Evolutionary conservation across 2,888 invertebrate genomes (phyloP).

Genomic region (Aleiodes alternator): DNA sequence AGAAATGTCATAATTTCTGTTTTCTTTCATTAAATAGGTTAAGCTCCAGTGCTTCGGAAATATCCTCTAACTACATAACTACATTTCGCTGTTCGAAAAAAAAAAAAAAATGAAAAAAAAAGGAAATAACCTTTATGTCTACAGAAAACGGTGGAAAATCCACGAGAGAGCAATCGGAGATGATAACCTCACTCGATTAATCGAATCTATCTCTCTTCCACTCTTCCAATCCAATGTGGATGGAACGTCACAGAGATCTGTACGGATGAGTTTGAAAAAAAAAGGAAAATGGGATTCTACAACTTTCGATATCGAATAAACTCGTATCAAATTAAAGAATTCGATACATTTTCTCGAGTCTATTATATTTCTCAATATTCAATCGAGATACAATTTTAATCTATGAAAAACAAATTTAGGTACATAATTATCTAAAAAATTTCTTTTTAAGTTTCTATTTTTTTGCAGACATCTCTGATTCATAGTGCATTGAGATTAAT

Average conservation of each 20-base stretch:
- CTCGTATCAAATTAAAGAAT: background rate
- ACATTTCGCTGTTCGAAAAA: background rate
- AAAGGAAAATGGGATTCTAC: background rate
- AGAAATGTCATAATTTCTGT: background rate
- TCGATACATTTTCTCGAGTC: no score
- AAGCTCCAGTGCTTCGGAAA: background rate
- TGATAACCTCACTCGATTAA: conserved; percentile 33
- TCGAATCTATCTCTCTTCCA: conserved; percentile 27
- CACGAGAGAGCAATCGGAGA: conserved; percentile 13
- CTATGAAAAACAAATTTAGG: no score
- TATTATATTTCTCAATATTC: no score
- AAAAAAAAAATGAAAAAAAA: background rate
- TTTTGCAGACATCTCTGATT: no score
- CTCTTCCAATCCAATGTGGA: background rate
- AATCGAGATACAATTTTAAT: no score
- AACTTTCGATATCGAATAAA: background rate
- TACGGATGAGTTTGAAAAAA: conserved; percentile 7
- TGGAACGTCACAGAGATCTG: conserved; percentile 22
- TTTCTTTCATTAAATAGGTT: conserved; percentile 6
- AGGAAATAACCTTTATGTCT: conserved; percentile 3
- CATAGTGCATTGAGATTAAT: no score
- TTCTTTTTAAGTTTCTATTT: no score
- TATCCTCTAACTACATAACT: conserved; percentile 27
- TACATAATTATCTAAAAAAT: no score
- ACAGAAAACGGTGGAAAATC: background rate